phyloP scores from a whole-genome alignment of 2,113 vertebrate genomes.

The Heptranchias perlo region DNA sequence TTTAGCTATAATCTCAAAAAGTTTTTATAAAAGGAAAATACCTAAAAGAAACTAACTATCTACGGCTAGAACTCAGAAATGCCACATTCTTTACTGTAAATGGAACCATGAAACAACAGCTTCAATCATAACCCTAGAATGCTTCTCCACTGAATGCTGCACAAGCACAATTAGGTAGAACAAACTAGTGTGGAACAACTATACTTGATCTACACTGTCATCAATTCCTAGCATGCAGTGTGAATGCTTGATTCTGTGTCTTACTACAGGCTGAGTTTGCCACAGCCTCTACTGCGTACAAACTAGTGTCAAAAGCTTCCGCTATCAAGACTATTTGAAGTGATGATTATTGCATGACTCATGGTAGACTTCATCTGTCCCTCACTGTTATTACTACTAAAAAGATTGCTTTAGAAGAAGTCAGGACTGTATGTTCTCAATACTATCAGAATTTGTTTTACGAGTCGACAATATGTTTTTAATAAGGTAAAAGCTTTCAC shows the following conservation, averaged over 20 bases:
- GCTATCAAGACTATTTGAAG: background rate
- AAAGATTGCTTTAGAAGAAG: background rate
- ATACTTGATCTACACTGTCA: background rate
- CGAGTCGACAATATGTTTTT: background rate
- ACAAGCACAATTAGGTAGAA: background rate
- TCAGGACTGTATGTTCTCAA: background rate
- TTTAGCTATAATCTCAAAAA: no score
- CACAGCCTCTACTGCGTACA: background rate
- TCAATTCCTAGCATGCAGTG: background rate
- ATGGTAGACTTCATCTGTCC: background rate
- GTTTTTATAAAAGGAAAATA: background rate
- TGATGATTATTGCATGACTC: background rate
- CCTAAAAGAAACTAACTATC: background rate
- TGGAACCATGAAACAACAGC: background rate
- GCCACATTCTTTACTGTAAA: background rate
- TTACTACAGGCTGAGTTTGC: no score
- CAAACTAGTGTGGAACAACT: constrained; percentile 1
- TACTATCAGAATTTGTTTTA: background rate
- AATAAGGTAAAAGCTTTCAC: background rate
- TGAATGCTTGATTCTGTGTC: constrained; percentile 4
- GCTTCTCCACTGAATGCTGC: background rate
- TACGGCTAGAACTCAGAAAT: background rate
- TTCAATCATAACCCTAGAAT: background rate
- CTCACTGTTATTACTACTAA: background rate
- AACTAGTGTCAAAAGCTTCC: constrained; percentile 4